Percentiles rank a stretch among this genome's conserved stretches.
Conservation (phyloP, 2,113 vertebrate genomes). For the Ameiurus melas region DNA sequence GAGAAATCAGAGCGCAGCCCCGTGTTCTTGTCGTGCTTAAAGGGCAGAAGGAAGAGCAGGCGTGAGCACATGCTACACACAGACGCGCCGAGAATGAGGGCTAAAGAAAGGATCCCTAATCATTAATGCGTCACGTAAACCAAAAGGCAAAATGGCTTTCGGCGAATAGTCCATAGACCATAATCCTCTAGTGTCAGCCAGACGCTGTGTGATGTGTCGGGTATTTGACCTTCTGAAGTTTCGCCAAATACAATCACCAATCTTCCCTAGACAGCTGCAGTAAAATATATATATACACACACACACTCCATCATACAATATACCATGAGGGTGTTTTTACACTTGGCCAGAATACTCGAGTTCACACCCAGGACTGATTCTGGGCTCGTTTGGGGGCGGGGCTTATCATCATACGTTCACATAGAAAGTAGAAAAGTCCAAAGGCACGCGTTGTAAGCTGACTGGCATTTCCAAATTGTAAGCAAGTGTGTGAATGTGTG, state of each 20-base stretch:
- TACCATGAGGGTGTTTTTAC: no score
- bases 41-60: slow-evolving; percentile 44
- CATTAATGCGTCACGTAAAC: background rate
- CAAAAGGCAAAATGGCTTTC: background rate
- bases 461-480: no score
- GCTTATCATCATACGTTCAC: no score
- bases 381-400: no score
- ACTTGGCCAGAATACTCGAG: no score
- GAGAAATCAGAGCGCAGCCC: slow-evolving; percentile 54
- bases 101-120: background rate
- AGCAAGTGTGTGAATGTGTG: no score
- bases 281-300: no score
- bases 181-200: background rate
- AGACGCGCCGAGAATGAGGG: background rate
- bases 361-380: no score
- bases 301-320: no score
- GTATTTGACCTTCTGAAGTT: background rate
- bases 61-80: background rate
- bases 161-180: background rate
- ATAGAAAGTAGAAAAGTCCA: no score
- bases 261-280: background rate
- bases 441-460: no score
- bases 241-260: background rate
- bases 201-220: background rate
- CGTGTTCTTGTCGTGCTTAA: slow-evolving; percentile 40